Evolutionary conservation across 2,113 vertebrate genomes (phyloP).

Genomic region (Amphiprion ocellaris): DNA sequence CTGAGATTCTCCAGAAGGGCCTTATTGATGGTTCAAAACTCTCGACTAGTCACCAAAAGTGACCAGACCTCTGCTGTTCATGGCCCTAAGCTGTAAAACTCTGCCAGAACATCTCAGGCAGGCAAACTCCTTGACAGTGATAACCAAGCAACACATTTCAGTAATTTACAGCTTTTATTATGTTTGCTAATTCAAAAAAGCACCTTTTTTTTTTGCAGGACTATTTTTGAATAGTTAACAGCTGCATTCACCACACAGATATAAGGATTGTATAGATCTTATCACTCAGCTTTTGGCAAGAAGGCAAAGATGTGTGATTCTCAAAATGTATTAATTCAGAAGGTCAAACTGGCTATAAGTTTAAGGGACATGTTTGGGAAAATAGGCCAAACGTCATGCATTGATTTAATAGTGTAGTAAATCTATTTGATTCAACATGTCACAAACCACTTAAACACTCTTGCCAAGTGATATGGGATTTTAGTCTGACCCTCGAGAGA

Average conservation of each 20-base stretch:
- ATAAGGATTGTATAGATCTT: background rate
- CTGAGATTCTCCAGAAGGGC: no score
- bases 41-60: no score
- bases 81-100: no score
- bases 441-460: slow-evolving; percentile 26
- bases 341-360: background rate
- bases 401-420: slow-evolving; percentile 8
- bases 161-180: background rate
- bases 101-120: no score
- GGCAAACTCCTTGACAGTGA: no score
- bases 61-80: no score
- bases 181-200: background rate
- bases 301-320: background rate
- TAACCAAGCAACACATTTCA: no score
- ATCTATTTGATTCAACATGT: slow-evolving; percentile 43
- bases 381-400: slow-evolving; percentile 10
- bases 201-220: background rate
- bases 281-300: background rate
- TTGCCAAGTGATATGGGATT: slow-evolving; percentile 29
- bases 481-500: slow-evolving; percentile 44
- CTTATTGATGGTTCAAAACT: no score
- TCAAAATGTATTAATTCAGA: background rate
- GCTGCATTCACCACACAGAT: background rate
- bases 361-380: slow-evolving; percentile 16
- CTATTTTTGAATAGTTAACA: background rate